Conservation (phyloP, 2,888 invertebrate genomes). For the Sphaeridia pumilis region DNA sequence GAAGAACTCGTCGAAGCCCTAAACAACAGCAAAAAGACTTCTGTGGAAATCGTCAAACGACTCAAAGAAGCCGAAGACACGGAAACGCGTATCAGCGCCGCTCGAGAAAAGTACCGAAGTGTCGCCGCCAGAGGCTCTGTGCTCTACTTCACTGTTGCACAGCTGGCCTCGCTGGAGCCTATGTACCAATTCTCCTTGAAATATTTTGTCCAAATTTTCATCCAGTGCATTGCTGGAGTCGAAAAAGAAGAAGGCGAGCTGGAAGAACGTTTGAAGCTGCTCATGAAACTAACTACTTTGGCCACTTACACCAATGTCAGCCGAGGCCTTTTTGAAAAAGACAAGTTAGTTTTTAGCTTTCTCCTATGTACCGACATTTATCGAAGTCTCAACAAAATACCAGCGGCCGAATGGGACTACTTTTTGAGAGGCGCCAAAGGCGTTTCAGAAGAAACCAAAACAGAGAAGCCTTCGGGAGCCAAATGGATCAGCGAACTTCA, state of each 20-base stretch:
- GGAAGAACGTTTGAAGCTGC: slow-evolving; percentile 53
- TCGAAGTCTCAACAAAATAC: slow-evolving; percentile 51
- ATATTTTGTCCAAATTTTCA: slow-evolving; percentile 59
- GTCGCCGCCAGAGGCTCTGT: slow-evolving; percentile 80
- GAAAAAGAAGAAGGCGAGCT: slow-evolving; percentile 53
- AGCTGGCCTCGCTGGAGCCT: slow-evolving; percentile 73
- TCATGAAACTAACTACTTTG: slow-evolving; percentile 65
- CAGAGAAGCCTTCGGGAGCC: slow-evolving; percentile 11
- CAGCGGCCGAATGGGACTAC: slow-evolving; percentile 59
- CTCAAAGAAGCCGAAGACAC: slow-evolving; percentile 75
- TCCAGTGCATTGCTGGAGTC: slow-evolving; percentile 61
- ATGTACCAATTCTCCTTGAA: slow-evolving; percentile 94
- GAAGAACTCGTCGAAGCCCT: slow-evolving; percentile 83
- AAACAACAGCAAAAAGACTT: slow-evolving; percentile 83
- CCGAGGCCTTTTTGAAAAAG: slow-evolving; percentile 77
- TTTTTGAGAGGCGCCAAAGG: slow-evolving; percentile 53
- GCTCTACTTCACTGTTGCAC: slow-evolving; percentile 79
- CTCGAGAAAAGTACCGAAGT: slow-evolving; percentile 71
- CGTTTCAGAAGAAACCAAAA: slow-evolving; percentile 6
- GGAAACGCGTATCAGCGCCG: slow-evolving; percentile 70
- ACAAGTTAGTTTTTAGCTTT: slow-evolving; percentile 80
- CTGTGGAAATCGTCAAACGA: slow-evolving; percentile 77
- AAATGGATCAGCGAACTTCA: slow-evolving; percentile 22
- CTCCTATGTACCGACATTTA: slow-evolving; percentile 66
- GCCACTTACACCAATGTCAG: slow-evolving; percentile 78